Base-by-base conservation (phyloP, 2,888 invertebrate genomes). In the Scaeva pyrastri region DNA sequence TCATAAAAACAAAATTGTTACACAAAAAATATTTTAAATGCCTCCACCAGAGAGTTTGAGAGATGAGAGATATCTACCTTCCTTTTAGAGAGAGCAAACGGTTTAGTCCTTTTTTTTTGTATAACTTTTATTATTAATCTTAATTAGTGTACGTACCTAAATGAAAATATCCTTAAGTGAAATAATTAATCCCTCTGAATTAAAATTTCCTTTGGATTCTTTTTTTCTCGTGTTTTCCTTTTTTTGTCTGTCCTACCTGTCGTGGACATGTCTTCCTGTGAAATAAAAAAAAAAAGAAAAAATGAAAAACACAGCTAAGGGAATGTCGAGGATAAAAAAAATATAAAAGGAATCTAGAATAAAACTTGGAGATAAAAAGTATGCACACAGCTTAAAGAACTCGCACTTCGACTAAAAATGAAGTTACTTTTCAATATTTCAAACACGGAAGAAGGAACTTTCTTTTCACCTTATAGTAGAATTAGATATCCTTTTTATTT, bases 61-160 rank as follows among this genome's bases (percentile, higher is more conserved):
- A 39, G 6, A 48, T 66, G 19, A 45, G 26, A 26, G 4, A 31
- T 16, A 48, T 14, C 19, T 8, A 48, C 19, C 19, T 8, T 41
- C 19, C n/a, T n/a, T n/a, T n/a, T n/a, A n/a, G n/a, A 39, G 10
- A 12, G 2, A 19, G 14, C 16, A 66, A 31, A 23, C 16, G 31
- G 6, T 26, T 66, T 19, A 26, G 60, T 26, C 52, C 14, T 68
- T 52, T 66, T 41, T 68, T 43, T 68, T 12, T 31, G 21, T 50
- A n/a, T n/a, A 64, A 31, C 52, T 60, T 73, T 43, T 41, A n/a
- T 60, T 80, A 76, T 81, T 68, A 66, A 76, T 71, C 71, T 71
- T 81, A 76, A 81, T 81, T 81, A 76, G 58, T 76, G 50, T 71
- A n/a, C n/a, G n/a, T n/a, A n/a, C n/a, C n/a, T n/a, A 71, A 72